Percentiles rank a stretch among this genome's conserved stretches.
phyloP scores from a whole-genome alignment of 2,797 vertebrate species.

The Poecilia picta region DNA sequence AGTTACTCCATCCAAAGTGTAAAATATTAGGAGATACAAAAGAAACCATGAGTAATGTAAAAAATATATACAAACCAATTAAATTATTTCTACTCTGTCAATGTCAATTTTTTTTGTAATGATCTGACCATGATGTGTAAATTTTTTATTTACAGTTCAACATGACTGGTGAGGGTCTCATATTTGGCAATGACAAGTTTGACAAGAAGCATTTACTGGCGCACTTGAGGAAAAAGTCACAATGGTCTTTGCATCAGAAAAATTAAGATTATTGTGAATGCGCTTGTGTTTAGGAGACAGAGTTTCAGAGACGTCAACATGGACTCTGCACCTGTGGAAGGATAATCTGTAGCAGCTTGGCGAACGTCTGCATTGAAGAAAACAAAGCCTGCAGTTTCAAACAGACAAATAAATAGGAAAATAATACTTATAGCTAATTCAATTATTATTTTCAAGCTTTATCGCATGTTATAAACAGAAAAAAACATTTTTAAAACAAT shows the following conservation, averaged over 20 bases:
- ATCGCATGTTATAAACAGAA: slow-evolving; percentile 2
- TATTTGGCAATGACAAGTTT: background rate
- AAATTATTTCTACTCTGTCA: background rate
- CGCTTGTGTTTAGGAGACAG: background rate
- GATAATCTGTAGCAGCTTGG: background rate
- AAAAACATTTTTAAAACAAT: slow-evolving; percentile 11
- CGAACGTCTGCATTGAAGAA: background rate
- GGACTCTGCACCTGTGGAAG: background rate
- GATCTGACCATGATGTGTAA: background rate
- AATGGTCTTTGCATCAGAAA: background rate
- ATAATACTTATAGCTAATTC: slow-evolving; percentile 4
- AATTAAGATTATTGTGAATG: background rate
- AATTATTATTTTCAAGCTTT: slow-evolving; percentile 32
- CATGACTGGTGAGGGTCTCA: slow-evolving; percentile 10
- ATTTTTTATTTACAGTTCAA: slow-evolving; percentile 4
- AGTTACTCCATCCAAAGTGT: too few species aligned
- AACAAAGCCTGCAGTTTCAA: background rate
- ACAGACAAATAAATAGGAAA: background rate
- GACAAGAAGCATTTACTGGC: slow-evolving; percentile 9
- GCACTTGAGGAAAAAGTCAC: slow-evolving; percentile 6
- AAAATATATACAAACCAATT: too few species aligned
- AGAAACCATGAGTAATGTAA: too few species aligned
- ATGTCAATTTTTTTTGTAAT: background rate
- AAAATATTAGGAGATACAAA: too few species aligned
- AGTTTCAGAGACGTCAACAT: background rate